These are phyloP conservation scores for Syngnathus typhle DNA, from an alignment of 2,113 vertebrate species.

Conservation along the genomic window DNA sequence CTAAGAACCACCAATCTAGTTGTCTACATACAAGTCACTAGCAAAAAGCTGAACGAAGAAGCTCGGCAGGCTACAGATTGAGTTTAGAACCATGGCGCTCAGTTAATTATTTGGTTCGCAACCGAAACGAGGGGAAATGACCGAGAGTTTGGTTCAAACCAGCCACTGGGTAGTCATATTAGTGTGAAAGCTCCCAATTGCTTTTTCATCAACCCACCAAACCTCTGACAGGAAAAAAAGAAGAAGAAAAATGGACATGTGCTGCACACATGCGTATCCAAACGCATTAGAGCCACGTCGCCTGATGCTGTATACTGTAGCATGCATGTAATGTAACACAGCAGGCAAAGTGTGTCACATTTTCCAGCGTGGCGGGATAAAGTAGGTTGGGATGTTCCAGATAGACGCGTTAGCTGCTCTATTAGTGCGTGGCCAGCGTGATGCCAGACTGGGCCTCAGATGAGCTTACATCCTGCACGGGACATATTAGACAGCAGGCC, in stretches of 20 bases:
- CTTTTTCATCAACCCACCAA: neutral
- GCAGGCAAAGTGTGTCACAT: slow-evolving; percentile 51
- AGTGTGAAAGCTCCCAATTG: neutral
- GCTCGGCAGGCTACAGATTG: too few species aligned
- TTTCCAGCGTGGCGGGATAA: slow-evolving; percentile 61
- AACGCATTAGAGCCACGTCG: slow-evolving; percentile 20
- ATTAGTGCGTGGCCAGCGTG: slow-evolving; percentile 73
- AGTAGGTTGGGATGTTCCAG: slow-evolving; percentile 77
- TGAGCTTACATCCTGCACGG: slow-evolving; percentile 63
- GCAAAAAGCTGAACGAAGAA: too few species aligned
- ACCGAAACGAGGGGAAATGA: neutral
- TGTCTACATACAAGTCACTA: too few species aligned
- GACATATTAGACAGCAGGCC: slow-evolving; percentile 63
- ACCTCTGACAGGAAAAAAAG: neutral
- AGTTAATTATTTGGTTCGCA: neutral
- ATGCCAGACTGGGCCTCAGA: slow-evolving; percentile 60
- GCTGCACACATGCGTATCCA: slow-evolving; percentile 1
- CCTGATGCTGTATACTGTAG: slow-evolving; percentile 37
- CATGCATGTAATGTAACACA: slow-evolving; percentile 38
- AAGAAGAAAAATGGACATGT: neutral
- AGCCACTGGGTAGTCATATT: neutral
- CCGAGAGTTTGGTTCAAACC: neutral
- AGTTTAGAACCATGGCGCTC: neutral
- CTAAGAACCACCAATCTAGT: neutral
- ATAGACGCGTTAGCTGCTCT: slow-evolving; percentile 66